Base-by-base conservation (phyloP, 2,888 invertebrate species). In the Periphyllus acericola region DNA sequence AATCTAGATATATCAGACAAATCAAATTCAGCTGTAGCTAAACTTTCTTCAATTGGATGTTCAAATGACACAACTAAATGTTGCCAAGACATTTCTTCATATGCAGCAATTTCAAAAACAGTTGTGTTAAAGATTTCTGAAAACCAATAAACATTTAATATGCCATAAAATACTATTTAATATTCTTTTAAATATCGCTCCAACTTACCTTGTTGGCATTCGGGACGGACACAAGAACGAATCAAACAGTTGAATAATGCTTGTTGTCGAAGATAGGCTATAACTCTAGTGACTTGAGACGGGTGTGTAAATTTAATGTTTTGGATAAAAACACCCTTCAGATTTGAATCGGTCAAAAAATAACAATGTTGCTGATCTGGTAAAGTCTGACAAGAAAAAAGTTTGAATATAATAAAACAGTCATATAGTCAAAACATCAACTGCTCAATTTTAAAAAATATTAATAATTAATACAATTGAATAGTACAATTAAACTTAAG, bases 321-420 rank as follows among this genome's bases (percentile, higher is more conserved):
- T 82, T 94, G 93, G 82, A 97, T 95, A 90, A 95, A 92, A 90
- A 95, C 94, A 11, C 96, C 97, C 89, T 95, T 94, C 92, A 96
- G 92, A 89, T 94, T 94, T 89, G 95, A 95, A 91, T 97, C 96
- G 46, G 97, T 97, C 92, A 98, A 94, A 92, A 97, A 97, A 92
- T 98, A 99, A 91, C 97, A 97, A 91, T 99, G 98, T 89, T 95
- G 95, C 91, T 98, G 98, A 91, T 98, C 98, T 0, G 98, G 97
- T 79, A 99, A 92, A 89, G 95, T 96, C 96, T 96, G 92, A 29
- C 92, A 92, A 90, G 90, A 89, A 76, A 89, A 80, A 52, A 84
- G n/a, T n/a, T n/a, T n/a, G n/a, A n/a, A n/a, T n/a, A n/a, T n/a
- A n/a, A n/a, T n/a, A n/a, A n/a, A n/a, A n/a, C n/a, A n/a, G n/a